Evolutionary conservation across 1,140 invertebrate genomes (phyloP).

Genomic region (Leguminivora glycinivorella): DNA sequence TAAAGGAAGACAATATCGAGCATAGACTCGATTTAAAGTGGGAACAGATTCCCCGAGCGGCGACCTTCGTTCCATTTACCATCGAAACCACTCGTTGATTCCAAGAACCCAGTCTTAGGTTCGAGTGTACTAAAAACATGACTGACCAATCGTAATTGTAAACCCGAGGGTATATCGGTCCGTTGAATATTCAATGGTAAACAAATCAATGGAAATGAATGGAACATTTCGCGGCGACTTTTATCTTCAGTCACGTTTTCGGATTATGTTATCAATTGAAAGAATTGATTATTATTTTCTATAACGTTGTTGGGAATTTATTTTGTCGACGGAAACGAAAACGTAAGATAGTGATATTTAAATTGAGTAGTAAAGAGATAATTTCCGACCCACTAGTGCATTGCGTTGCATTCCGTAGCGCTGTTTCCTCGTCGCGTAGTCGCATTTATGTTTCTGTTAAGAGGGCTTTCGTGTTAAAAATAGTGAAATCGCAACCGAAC

Average conservation of each 20-base stretch:
- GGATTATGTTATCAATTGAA: conserved; percentile 15
- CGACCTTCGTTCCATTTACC: conserved; percentile 40
- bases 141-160: conserved; percentile 22
- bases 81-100: conserved; percentile 52
- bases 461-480: too few species aligned
- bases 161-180: conserved; percentile 18
- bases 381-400: too few species aligned
- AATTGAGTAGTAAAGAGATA: too few species aligned
- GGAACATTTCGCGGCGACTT: not conserved
- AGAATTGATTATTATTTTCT: conserved; percentile 1
- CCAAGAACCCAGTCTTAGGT: conserved; percentile 39
- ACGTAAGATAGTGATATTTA: too few species aligned
- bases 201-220: conserved; percentile 14
- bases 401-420: too few species aligned
- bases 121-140: conserved; percentile 13
- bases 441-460: too few species aligned
- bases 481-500: too few species aligned
- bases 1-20: conserved; percentile 1
- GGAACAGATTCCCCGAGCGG: conserved; percentile 32
- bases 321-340: not conserved
- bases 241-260: conserved; percentile 8
- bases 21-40: not conserved
- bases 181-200: conserved; percentile 7
- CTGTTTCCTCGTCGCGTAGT: too few species aligned
- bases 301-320: not conserved